Base-by-base conservation (phyloP, 2,888 invertebrate species). In the Augochlorella aurata region DNA sequence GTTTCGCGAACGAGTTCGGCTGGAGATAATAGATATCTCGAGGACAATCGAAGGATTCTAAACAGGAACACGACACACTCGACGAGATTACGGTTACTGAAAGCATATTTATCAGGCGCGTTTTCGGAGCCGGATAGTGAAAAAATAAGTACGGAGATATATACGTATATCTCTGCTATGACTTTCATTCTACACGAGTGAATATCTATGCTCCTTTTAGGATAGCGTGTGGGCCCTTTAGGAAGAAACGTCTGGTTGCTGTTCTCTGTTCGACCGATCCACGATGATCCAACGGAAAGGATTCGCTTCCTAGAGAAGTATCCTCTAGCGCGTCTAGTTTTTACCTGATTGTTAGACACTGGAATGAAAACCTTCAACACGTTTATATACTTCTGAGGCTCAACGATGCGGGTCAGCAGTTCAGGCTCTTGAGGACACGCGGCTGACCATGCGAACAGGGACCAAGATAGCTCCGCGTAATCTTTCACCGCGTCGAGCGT, bases 51-150 rank as follows among this genome's bases (percentile, higher is more conserved):
- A 61, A 65, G 63, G 74, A 63, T 67, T 81, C 65, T 77, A 81
- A 82, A 70, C 77, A 77, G 82, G 82, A 71, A 82, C 81, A 73
- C 76, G 82, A 73, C 72, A 81, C 77, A 70, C 67, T 81, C 75
- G 77, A 77, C 54, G 74, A 74, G 66, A 77, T 77, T 73, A 77
- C 18, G 44, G 38, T 65, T 44, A 44, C n/a, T 50, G 74, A 80
- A 77, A 77, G 81, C 74, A 70, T 68, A 54, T 38, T 29, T 38
- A 63, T 70, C 61, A 61, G 73, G 74, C 65, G 65, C 65, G 65
- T 38, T 50, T 58, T 18, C 49, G 49, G 24, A 21, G 66, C 67
- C 47, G 71, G 74, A 82, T 14, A 80, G 82, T 82, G 82, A 81
- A 82, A 82, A 82, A 82, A 82, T 82, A 82, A 81, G 70, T 75